Evolutionary conservation across 2,113 vertebrate genomes (phyloP), one percentile per base, ranked within the genome.

Genomic region (Alligator sinensis): DNA sequence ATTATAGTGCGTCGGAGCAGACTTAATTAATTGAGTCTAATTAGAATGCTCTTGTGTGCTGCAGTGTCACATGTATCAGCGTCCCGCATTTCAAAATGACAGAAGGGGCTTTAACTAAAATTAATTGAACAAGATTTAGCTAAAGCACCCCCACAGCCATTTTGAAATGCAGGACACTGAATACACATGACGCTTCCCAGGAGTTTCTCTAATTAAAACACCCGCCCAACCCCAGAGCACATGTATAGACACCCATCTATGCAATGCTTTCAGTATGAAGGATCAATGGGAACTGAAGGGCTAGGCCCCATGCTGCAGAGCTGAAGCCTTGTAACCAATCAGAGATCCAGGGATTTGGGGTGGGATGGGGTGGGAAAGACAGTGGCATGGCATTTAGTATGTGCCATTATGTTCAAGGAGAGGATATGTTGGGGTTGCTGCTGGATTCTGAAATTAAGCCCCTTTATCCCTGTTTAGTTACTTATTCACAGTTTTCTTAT

Each of bases 391-490:
- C 2, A 81, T 6, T 72, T 25, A n/a, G 62, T 68, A 5, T 9
- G 70, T 86, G 61, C 28, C 63, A 2, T 2, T 9, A 2, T 1
- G 0, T 30, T 13, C 17, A 61, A 62, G 57, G 12, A 3, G 89
- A 86, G 54, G 11, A 62, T 57, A 0, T 3, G 61, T 72, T 54
- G 27, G 27, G 7, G 3, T 3, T 87, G 1, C 68, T 81, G 28
- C 54, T 75, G 72, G 59, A 2, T 63, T 55, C 78, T 60, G 28
- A 15, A 89, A 55, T 22, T 3, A 18, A 5, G 55, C 5, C 17
- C 10, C 3, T 1, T 34, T 1, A 3, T 30, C 34, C 84, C 5
- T 1, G 3, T 25, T 16, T 1, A 13, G 12, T 54, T 19, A 13
- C 13, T 79, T 1, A 15, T 15, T 11, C 0, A 4, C 62, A 55